Conservation (phyloP, 2,797 vertebrate species). For the Austrolebias charrua region DNA sequence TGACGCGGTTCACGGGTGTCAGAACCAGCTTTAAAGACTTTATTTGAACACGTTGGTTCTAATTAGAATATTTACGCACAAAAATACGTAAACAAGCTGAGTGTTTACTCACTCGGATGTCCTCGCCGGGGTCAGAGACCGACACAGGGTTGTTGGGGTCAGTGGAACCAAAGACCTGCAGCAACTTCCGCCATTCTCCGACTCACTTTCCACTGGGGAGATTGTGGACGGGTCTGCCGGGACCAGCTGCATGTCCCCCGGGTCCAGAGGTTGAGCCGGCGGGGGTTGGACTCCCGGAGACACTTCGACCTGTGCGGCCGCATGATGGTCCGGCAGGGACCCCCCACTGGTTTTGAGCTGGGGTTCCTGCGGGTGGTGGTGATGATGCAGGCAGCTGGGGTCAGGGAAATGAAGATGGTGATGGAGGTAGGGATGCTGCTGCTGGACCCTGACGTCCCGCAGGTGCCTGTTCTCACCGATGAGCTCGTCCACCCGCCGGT, state of each 20-base stretch:
- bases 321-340: constrained; percentile 58
- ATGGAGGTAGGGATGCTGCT: constrained; percentile 75
- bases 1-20: neutral
- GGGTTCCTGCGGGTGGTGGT: constrained; percentile 59
- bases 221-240: constrained; percentile 72
- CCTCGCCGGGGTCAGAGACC: constrained; percentile 84
- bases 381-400: constrained; percentile 61
- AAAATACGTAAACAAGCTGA: constrained; percentile 18
- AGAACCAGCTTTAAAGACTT: neutral
- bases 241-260: constrained; percentile 82
- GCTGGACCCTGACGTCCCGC: constrained; percentile 78
- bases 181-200: constrained; percentile 73
- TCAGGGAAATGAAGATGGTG: constrained; percentile 66
- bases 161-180: constrained; percentile 85
- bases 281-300: constrained; percentile 55
- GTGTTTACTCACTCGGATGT: constrained; percentile 89
- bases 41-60: no score
- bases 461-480: constrained; percentile 93
- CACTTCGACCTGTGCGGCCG: constrained; percentile 72
- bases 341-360: constrained; percentile 41
- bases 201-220: constrained; percentile 61
- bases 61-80: no score
- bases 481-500: constrained; percentile 91
- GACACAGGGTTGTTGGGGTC: constrained; percentile 86
- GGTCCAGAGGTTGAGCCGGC: constrained; percentile 61